These are phyloP conservation scores for Ammodytes dubius DNA, from an alignment of 2,113 vertebrate genomes.

Conservation along the genomic window DNA sequence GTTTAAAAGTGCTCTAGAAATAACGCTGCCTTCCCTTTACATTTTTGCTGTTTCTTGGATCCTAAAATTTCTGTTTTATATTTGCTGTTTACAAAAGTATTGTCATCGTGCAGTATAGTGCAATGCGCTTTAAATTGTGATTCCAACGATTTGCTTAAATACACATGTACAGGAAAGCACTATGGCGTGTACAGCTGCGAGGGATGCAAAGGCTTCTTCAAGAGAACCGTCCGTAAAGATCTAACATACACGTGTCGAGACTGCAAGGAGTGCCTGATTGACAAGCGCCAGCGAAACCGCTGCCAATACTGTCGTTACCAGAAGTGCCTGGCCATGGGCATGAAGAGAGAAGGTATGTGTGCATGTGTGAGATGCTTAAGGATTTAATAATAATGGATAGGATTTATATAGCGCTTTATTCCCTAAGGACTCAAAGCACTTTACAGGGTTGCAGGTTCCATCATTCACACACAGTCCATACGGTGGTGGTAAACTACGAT, in stretches of 20 bases:
- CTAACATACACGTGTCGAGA: conserved; percentile 89
- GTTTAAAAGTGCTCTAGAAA: neutral
- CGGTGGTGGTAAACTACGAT: too few relatives aligned
- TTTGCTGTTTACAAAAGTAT: neutral
- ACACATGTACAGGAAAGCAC: conserved; percentile 83
- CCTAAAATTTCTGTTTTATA: neutral
- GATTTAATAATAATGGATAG: too few relatives aligned
- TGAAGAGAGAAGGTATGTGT: conserved; percentile 88
- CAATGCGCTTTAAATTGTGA: neutral
- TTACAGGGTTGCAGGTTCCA: too few relatives aligned
- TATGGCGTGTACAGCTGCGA: conserved; percentile 90
- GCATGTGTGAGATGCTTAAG: neutral
- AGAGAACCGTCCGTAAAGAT: conserved; percentile 88
- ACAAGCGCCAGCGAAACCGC: conserved; percentile 88
- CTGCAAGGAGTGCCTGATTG: conserved; percentile 87
- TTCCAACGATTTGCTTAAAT: neutral
- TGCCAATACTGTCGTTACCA: conserved; percentile 90
- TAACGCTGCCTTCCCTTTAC: neutral
- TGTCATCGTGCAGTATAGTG: neutral
- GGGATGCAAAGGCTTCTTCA: conserved; percentile 89
- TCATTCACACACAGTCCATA: too few relatives aligned
- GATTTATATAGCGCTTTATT: too few relatives aligned
- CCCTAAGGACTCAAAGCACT: too few relatives aligned
- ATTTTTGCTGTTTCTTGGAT: neutral
- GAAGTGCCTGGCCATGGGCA: conserved; percentile 89